Evolutionary conservation across 1,140 invertebrate genomes (phyloP).

Genomic region (Parapsyche elsis): DNA sequence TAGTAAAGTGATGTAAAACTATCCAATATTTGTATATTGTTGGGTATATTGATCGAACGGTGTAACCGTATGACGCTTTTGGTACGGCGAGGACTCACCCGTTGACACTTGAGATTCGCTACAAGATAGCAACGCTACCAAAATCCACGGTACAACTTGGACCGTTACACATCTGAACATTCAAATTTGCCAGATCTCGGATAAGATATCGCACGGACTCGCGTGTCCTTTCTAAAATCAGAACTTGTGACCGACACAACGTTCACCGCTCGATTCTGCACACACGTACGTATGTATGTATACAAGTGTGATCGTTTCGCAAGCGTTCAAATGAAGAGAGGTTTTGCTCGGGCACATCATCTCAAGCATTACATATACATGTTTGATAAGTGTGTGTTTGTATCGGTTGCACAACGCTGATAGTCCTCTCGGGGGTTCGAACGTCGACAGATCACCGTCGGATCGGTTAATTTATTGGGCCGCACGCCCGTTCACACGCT

Average conservation of each 20-base stretch:
- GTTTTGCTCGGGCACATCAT: not conserved
- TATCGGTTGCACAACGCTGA: not conserved
- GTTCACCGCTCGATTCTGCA: not conserved
- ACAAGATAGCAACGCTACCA: too few species aligned
- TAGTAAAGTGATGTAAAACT: too few species aligned
- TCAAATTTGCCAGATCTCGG: too few species aligned
- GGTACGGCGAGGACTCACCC: too few species aligned
- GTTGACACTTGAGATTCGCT: too few species aligned
- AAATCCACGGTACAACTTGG: too few species aligned
- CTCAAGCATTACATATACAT: not conserved
- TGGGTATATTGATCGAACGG: too few species aligned
- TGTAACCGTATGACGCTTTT: too few species aligned
- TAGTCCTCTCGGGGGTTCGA: constrained; percentile 29
- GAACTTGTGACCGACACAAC: not conserved
- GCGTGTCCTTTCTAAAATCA: not conserved
- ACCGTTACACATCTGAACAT: too few species aligned
- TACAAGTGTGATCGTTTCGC: not conserved
- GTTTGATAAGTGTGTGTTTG: not conserved
- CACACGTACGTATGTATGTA: too few species aligned
- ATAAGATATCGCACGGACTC: not conserved
- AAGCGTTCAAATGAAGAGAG: not conserved
- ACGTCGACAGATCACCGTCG: constrained; percentile 40
- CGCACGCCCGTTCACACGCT: constrained; percentile 41
- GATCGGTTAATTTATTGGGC: constrained; percentile 46
- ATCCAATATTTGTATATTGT: too few species aligned